Conservation (phyloP, 2,888 invertebrate species). For the Stictocephala bisonia region DNA sequence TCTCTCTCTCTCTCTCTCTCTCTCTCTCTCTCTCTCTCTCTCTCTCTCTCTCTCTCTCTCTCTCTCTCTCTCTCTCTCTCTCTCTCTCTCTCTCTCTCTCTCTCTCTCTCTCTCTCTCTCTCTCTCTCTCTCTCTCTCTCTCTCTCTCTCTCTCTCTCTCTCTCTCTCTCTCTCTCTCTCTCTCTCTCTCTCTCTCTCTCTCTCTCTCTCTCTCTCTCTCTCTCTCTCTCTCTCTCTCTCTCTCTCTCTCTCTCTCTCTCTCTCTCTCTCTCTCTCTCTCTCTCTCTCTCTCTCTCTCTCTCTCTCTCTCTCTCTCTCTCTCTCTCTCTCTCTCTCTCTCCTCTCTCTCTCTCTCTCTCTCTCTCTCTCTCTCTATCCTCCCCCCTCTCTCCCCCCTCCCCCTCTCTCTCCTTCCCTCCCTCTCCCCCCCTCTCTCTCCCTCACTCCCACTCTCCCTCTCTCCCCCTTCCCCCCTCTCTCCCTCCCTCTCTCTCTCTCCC, state of each 20-base stretch:
- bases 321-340: constrained; percentile 13
- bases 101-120: constrained; percentile 2
- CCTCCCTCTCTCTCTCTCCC: no score
- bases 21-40: constrained; percentile 1
- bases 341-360: constrained; percentile 5
- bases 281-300: constrained; percentile 19
- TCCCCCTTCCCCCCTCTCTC: not conserved
- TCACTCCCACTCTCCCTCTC: not conserved
- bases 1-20: constrained; percentile 19
- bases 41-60: constrained; percentile 3
- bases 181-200: not conserved
- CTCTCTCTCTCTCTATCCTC: not conserved
- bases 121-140: constrained; percentile 9
- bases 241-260: not conserved
- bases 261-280: not conserved
- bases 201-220: constrained; percentile 11
- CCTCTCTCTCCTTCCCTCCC: constrained; percentile 12
- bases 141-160: constrained; percentile 19
- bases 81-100: not conserved
- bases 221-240: not conserved
- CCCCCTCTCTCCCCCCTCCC: not conserved
- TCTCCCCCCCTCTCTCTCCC: constrained; percentile 6
- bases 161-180: constrained; percentile 2
- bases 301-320: constrained; percentile 19
- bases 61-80: constrained; percentile 15